phyloP scores from a whole-genome alignment of 2,797 vertebrate species.

The Heliangelus exortis region DNA sequence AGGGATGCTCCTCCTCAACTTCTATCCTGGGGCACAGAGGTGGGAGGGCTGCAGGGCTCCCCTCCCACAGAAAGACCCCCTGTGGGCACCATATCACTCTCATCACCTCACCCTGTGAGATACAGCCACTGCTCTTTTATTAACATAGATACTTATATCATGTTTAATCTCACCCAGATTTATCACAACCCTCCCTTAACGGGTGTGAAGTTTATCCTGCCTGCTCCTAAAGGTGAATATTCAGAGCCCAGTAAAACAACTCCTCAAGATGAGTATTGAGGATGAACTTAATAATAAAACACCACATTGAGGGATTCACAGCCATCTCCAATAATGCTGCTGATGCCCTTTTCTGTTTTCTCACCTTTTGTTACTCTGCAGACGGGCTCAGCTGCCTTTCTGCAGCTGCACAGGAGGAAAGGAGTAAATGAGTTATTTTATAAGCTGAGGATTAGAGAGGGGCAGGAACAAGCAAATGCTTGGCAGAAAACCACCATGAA shows the following conservation, averaged over 20 bases:
- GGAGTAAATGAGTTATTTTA: not conserved
- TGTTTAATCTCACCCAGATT: not conserved
- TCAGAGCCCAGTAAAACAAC: not conserved
- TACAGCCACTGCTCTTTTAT: not conserved
- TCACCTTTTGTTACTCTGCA: too few species aligned
- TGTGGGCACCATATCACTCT: not conserved
- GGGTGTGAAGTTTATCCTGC: fast-evolving
- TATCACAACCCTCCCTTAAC: not conserved
- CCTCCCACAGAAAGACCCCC: not conserved
- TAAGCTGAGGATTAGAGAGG: not conserved
- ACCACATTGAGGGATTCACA: not conserved
- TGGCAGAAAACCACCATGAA: not conserved
- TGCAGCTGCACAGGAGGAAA: not conserved
- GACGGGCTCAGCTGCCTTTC: not conserved
- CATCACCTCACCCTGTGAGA: not conserved
- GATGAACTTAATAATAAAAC: not conserved
- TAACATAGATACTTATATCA: not conserved
- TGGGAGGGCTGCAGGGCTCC: not conserved
- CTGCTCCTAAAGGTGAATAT: not conserved
- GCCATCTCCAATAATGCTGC: fast-evolving
- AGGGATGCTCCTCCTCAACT: not conserved
- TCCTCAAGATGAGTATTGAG: fast-evolving
- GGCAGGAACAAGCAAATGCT: not conserved
- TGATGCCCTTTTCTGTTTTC: not conserved
- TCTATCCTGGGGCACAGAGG: not conserved